These are phyloP conservation scores for Todiramphus chloris DNA, from an alignment of 2,113 vertebrate species.

Conservation along the genomic window DNA sequence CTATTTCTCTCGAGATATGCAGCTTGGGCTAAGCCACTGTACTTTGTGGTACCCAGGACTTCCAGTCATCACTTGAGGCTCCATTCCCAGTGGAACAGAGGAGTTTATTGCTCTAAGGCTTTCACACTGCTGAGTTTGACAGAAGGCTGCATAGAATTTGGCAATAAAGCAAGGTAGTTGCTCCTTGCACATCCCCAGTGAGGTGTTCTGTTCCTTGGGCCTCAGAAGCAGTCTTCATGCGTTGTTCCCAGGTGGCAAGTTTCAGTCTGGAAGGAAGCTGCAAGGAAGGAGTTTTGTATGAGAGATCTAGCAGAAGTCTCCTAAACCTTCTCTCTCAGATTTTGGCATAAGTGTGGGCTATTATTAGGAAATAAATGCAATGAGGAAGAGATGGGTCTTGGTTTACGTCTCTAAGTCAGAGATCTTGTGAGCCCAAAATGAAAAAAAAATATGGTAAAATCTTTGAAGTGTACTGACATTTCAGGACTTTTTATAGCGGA, in stretches of 20 bases:
- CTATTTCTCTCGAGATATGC: neutral
- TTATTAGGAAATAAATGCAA: neutral
- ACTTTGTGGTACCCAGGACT: neutral
- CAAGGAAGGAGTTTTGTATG: neutral
- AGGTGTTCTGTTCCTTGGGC: neutral
- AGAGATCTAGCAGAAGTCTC: neutral
- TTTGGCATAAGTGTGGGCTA: neutral
- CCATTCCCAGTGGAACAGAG: neutral
- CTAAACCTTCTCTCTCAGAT: neutral
- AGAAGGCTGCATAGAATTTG: neutral
- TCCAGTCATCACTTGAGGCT: rapidly evolving
- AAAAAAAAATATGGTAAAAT: neutral
- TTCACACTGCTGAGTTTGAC: neutral
- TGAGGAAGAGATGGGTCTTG: neutral
- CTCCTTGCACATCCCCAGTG: neutral
- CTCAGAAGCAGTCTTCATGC: neutral
- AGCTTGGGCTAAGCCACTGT: neutral
- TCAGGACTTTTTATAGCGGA: neutral
- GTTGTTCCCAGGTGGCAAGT: neutral
- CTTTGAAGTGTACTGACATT: neutral
- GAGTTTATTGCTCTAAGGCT: neutral
- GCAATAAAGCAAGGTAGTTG: neutral
- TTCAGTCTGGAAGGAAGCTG: neutral
- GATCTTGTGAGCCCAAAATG: neutral
- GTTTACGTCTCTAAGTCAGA: neutral